Evolutionary conservation across 2,797 vertebrate genomes (phyloP).

Genomic region (Lemur catta): DNA sequence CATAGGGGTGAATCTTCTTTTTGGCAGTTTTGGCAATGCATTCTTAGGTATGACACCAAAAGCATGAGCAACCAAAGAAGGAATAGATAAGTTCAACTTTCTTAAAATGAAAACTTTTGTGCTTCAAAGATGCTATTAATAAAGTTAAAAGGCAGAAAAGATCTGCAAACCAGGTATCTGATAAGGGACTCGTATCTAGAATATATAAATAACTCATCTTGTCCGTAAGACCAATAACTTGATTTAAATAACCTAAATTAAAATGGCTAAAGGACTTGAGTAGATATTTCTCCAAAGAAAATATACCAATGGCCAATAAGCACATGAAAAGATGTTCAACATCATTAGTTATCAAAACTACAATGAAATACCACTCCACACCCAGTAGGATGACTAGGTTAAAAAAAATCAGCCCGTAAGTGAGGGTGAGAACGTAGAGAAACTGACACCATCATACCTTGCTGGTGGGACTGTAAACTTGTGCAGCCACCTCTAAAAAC

Average conservation of each 20-base stretch:
- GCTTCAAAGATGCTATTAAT: background rate
- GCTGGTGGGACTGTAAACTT: background rate
- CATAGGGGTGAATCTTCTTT: background rate
- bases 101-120: background rate
- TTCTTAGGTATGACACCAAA: background rate
- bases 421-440: background rate
- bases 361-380: too few relatives aligned
- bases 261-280: background rate
- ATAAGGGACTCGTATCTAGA: background rate
- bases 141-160: background rate
- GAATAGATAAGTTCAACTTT: background rate
- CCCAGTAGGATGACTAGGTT: background rate
- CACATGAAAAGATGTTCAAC: background rate
- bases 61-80: background rate
- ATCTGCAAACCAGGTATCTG: background rate
- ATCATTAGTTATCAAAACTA: background rate
- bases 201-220: background rate
- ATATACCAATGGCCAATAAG: background rate
- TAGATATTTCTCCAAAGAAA: background rate
- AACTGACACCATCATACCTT: fast-evolving
- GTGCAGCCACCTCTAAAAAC: background rate
- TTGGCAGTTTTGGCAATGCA: background rate
- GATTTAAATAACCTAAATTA: background rate
- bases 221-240: background rate
- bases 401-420: background rate